Evolutionary conservation across 2,888 invertebrate genomes (phyloP), one percentile per base, ranked within the genome.

Genomic region (Eupithecia subfuscata): DNA sequence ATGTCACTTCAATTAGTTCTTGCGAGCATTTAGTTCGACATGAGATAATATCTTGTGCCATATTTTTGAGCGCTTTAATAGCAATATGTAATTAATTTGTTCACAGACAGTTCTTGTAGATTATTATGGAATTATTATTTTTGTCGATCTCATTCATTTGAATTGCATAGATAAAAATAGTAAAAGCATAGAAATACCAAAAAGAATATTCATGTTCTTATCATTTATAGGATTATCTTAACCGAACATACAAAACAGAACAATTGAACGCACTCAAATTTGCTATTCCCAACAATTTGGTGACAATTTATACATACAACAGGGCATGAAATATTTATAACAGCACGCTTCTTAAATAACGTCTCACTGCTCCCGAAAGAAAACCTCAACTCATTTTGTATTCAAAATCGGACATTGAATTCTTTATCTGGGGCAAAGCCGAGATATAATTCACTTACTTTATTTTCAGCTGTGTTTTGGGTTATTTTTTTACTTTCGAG

Each of bases 321-420:
- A 70, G 34, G 45, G 6, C 70, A 75, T 77, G 77, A 65, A 77
- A 77, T 73, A 77, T 77, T 70, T 77, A 77, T 75, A 74, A 72
- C 25, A 40, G 48, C 48, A 67, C 52, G 67, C 60, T 25, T 68
- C 71, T 22, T 56, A 73, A 60, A 73, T 37, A 73, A 69, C 65
- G 72, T 68, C 75, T 45, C 69, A 77, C 72, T 56, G 73, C 70
- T 77, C 77, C 73, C 70, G 45, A 70, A 71, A 77, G 77, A 72
- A 74, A 77, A 71, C 75, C 77, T 86, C 79, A 81, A 80, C 83
- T 83, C 81, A 83, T 87, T 77, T 86, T 86, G 84, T 87, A 87
- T 87, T 87, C 87, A 83, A 86, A 85, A 83, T 85, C 77, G 82
- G 80, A 83, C 81, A 82, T 74, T 80, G 75, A 79, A 80, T 75